Evolutionary conservation across 2,113 vertebrate species (phyloP).

Genomic region (Oncorhynchus gorbuscha): DNA sequence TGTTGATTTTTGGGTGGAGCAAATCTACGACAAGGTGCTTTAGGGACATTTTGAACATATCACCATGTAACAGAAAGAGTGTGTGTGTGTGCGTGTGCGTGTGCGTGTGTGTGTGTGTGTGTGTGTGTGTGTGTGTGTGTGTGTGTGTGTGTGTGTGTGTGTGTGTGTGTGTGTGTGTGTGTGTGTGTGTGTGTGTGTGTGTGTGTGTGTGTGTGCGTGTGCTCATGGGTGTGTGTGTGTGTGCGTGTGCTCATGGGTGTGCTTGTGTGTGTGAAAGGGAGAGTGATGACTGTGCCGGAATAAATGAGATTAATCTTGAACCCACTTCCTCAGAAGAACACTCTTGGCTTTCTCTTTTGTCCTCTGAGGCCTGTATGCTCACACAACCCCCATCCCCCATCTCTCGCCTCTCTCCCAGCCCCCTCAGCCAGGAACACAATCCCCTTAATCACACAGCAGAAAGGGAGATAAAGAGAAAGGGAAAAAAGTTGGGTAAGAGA

Average conservation of each 20-base stretch:
- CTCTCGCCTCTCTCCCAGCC: constrained; percentile 41
- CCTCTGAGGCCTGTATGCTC: constrained; percentile 52
- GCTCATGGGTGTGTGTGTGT: neutral
- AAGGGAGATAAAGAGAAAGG: constrained; percentile 32
- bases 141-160: neutral
- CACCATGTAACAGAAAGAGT: neutral
- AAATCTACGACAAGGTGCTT: neutral
- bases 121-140: neutral
- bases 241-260: neutral
- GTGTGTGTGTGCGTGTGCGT: neutral
- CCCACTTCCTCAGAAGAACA: constrained; percentile 53
- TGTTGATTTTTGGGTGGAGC: neutral
- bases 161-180: neutral
- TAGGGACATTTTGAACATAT: neutral
- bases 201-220: neutral
- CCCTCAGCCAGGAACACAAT: constrained; percentile 58
- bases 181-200: neutral
- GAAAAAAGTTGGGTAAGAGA: constrained; percentile 3
- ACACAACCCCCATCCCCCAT: constrained; percentile 36
- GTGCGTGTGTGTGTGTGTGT: neutral
- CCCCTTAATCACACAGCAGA: constrained; percentile 56
- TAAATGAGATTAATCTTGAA: constrained; percentile 64
- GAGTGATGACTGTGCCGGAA: constrained; percentile 53
- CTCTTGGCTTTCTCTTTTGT: constrained; percentile 55
- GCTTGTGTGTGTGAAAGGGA: constrained; percentile 4